Evolutionary conservation across 1,140 invertebrate genomes (phyloP), one percentile per base, ranked within the genome.

Genomic region (Hyposmocoma kahamanoa): DNA sequence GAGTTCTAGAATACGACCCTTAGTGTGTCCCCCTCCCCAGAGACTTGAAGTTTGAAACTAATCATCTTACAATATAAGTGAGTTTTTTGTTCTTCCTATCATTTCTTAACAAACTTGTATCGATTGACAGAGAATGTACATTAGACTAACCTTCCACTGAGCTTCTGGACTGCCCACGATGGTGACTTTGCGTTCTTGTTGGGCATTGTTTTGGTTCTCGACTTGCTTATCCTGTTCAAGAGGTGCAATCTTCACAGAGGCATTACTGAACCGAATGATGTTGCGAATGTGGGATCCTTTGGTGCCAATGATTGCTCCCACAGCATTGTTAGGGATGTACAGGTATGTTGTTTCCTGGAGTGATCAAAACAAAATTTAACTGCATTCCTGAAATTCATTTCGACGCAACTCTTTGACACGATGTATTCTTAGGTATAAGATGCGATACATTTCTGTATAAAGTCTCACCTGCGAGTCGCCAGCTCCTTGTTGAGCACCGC

Each of bases 241-340:
- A 0, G 95, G 93, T 3, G 96, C 94, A 53, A 97, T 97, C 82
- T 97, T 97, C 0, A 99, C 95, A 47, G 94, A 95, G 38, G 97
- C 97, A 53, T 95, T 96, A 56, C 97, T 98, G 81, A 97, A 96
- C 67, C 96, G 92, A 68, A 98, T 99, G 56, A 99, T 98, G 78
- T 97, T 98, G 55, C 97, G 93, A 60, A 99, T 99, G 80, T 98
- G 95, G 1, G 95, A 95, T 20, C 97, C 97, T 48, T 97, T 98
- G 10, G 96, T 97, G 45, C 98, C 98, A 66, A 99, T 99, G 36
- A 98, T 97, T 39, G 97, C 97, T 34, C 98, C 98, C 15, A 99
- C 97, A 42, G 96, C 96, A 72, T 95, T 96, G 74, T 98, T 98
- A 21, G 98, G 98, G 87, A 99, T 97, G 87, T 98, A 99, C 46